These are phyloP conservation scores for Heliothis peltigera DNA, from an alignment of 2,888 invertebrate species.

Conservation along the genomic window DNA sequence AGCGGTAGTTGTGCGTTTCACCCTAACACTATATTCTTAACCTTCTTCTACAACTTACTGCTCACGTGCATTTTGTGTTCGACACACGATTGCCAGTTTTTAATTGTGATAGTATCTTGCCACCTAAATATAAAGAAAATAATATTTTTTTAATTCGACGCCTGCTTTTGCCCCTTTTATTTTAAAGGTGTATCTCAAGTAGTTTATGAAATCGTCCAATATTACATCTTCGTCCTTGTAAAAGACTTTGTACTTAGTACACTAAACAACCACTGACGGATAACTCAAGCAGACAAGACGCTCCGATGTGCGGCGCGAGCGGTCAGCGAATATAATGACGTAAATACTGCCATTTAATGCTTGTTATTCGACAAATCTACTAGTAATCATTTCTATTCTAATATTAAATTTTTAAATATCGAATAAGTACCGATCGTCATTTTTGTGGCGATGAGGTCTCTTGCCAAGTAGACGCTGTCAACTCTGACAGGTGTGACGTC, in stretches of 20 bases:
- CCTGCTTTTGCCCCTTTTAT: constrained; percentile 73
- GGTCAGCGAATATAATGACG: constrained; percentile 64
- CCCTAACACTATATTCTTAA: constrained; percentile 46
- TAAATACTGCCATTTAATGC: constrained; percentile 60
- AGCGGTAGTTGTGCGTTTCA: constrained; percentile 31
- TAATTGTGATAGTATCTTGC: constrained; percentile 88
- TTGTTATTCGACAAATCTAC: constrained; percentile 53
- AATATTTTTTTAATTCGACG: constrained; percentile 71
- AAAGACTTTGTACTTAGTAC: constrained; percentile 89
- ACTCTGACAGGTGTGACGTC: constrained; percentile 49
- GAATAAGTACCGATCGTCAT: constrained; percentile 49
- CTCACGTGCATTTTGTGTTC: constrained; percentile 74
- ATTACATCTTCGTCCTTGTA: constrained; percentile 88
- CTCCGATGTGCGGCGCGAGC: constrained; percentile 66
- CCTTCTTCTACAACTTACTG: constrained; percentile 67
- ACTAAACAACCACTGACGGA: constrained; percentile 75
- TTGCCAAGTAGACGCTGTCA: constrained; percentile 51
- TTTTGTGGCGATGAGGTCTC: constrained; percentile 54
- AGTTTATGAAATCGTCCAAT: constrained; percentile 86
- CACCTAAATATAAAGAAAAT: constrained; percentile 71
- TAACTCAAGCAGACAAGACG: constrained; percentile 66
- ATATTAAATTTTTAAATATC: constrained; percentile 51
- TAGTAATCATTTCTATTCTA: constrained; percentile 53
- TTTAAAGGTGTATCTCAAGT: constrained; percentile 70
- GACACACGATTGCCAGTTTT: constrained; percentile 75